Evolutionary conservation across 2,888 invertebrate species (phyloP).

Genomic region (Palloptera scutellata): DNA sequence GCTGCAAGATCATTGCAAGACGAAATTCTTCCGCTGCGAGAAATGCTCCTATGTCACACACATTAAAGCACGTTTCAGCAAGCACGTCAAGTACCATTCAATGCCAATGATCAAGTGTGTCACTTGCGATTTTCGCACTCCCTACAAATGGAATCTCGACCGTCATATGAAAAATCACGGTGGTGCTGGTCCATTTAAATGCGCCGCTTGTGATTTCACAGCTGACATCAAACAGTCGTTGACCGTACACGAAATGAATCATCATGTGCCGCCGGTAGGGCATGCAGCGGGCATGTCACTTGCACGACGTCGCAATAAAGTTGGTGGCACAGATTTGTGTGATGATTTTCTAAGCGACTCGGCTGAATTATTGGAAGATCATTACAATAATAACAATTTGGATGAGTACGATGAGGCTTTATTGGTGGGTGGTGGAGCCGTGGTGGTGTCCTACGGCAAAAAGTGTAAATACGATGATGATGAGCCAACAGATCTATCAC

Average conservation of each 20-base stretch:
- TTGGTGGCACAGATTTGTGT: slow-evolving; percentile 71
- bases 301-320: slow-evolving; percentile 75
- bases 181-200: slow-evolving; percentile 84
- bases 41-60: slow-evolving; percentile 93
- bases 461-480: slow-evolving; percentile 57
- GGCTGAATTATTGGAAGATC: slow-evolving; percentile 58
- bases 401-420: slow-evolving; percentile 58
- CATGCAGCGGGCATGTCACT: slow-evolving; percentile 68
- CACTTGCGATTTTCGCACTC: slow-evolving; percentile 91
- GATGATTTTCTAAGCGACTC: slow-evolving; percentile 62
- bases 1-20: slow-evolving; percentile 78
- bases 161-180: slow-evolving; percentile 92
- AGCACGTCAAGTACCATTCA: slow-evolving; percentile 92
- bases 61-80: slow-evolving; percentile 87
- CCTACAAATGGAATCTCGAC: slow-evolving; percentile 92
- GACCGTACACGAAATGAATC: slow-evolving; percentile 91
- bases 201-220: slow-evolving; percentile 88
- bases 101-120: slow-evolving; percentile 95
- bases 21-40: slow-evolving; percentile 82
- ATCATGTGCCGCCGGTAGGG: slow-evolving; percentile 83
- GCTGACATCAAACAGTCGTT: slow-evolving; percentile 91
- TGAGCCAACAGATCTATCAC: slow-evolving; percentile 63
- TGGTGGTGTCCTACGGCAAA: slow-evolving; percentile 47
- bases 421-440: slow-evolving; percentile 37
- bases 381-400: slow-evolving; percentile 59